Evolutionary conservation across 2,797 vertebrate genomes (phyloP).

Genomic region (Acrossocheilus wenchowensis): DNA sequence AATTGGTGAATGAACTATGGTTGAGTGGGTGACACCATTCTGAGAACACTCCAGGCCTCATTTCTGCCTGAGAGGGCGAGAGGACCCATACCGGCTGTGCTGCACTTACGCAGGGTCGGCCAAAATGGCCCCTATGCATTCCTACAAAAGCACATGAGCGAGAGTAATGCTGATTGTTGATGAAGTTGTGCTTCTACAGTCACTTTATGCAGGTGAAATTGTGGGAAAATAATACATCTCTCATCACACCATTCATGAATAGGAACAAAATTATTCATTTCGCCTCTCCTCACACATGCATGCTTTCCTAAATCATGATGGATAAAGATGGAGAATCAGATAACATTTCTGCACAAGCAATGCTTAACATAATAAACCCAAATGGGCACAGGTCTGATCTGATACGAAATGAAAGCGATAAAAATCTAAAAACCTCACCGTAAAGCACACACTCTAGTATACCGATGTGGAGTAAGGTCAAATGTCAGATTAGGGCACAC

Average conservation of each 20-base stretch:
- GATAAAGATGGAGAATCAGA: not conserved
- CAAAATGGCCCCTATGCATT: constrained; percentile 15
- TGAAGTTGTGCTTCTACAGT: constrained; percentile 16
- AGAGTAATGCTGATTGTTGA: not conserved
- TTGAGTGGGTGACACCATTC: constrained; percentile 19
- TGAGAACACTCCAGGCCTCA: constrained; percentile 16
- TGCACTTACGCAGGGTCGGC: not conserved
- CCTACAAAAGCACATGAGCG: not conserved
- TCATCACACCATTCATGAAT: not conserved
- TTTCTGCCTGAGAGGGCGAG: constrained; percentile 11
- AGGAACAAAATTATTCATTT: not conserved
- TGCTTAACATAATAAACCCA: constrained; percentile 45
- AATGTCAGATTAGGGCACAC: constrained; percentile 66
- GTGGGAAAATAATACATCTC: not conserved
- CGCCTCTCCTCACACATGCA: constrained; percentile 4
- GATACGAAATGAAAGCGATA: constrained; percentile 65
- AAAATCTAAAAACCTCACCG: constrained; percentile 70
- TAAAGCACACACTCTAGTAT: constrained; percentile 63
- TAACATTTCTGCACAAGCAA: constrained; percentile 11
- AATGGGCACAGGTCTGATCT: constrained; percentile 39
- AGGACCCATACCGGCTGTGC: not conserved
- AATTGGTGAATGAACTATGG: constrained; percentile 36
- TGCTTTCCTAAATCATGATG: constrained; percentile 28
- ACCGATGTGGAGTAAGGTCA: constrained; percentile 72
- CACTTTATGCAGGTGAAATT: not conserved